Conservation (phyloP, 2,888 invertebrate genomes). For the Sepioteuthis lessoniana region DNA sequence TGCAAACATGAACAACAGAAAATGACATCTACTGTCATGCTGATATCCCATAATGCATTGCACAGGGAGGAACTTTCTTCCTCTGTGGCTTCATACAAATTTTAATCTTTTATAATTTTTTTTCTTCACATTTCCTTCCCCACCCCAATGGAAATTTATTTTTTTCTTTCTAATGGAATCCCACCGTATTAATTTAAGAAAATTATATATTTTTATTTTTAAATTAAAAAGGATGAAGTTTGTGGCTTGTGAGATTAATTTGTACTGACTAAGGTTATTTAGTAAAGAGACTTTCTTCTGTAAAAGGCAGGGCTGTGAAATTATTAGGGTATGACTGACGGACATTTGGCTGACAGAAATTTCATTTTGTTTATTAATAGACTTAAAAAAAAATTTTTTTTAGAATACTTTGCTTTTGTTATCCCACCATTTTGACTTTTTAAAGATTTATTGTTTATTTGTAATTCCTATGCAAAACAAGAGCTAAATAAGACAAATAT, state of each 20-base stretch:
- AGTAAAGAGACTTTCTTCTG: not conserved
- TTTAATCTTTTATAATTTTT: not conserved
- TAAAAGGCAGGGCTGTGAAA: not conserved
- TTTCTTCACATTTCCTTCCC: not conserved
- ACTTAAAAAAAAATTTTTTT: no score
- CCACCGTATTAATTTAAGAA: not conserved
- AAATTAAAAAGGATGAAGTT: not conserved
- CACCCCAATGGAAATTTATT: not conserved
- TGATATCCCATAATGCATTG: conserved; percentile 35
- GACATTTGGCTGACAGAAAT: no score
- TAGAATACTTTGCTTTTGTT: no score
- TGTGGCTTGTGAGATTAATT: conserved; percentile 36
- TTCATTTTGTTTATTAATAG: no score
- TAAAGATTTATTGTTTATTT: no score
- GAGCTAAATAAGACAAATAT: no score
- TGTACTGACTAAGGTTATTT: not conserved
- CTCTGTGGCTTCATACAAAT: not conserved
- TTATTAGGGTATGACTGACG: no score
- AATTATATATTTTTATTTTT: not conserved
- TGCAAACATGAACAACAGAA: conserved; percentile 77
- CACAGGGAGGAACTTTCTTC: not conserved
- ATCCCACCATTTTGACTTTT: no score
- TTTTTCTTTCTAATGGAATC: not conserved
- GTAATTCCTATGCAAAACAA: no score
- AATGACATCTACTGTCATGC: conserved; percentile 46